A percentile compares a stretch with the other conserved stretches of the same genome.
Evolutionary conservation across 2,113 vertebrate species (phyloP).

Genomic region (Bagarius yarrelli): DNA sequence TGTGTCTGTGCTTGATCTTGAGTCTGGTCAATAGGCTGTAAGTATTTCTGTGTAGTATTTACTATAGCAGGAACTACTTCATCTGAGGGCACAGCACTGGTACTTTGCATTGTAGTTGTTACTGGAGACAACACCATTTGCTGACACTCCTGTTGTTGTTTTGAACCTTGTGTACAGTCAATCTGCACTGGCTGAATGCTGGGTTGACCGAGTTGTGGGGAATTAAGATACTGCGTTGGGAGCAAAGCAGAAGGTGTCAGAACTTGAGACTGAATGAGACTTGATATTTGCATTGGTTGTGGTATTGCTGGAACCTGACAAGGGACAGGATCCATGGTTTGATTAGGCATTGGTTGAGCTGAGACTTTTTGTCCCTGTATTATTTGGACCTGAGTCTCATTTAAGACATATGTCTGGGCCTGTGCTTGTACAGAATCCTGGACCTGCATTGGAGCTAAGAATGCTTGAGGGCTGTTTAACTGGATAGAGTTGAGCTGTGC

Average conservation of each 20-base stretch:
- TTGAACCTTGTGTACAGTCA: constrained; percentile 57
- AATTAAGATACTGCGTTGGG: constrained; percentile 55
- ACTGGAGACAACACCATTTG: constrained; percentile 60
- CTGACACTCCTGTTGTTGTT: constrained; percentile 62
- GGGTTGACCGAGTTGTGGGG: constrained; percentile 59
- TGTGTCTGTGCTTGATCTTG: constrained; percentile 50
- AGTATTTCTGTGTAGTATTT: constrained; percentile 49
- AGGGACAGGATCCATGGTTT: constrained; percentile 46
- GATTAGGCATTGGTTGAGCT: constrained; percentile 50
- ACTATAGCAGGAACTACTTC: constrained; percentile 50
- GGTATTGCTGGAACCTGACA: constrained; percentile 57
- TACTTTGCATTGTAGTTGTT: constrained; percentile 33
- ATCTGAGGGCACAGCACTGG: constrained; percentile 44
- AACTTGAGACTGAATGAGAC: constrained; percentile 54
- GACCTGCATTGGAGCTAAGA: constrained; percentile 47
- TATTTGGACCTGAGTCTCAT: constrained; percentile 37
- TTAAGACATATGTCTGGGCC: constrained; percentile 51
- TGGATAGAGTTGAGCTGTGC: constrained; percentile 54
- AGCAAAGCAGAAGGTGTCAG: constrained; percentile 52
- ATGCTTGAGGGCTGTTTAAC: constrained; percentile 56
- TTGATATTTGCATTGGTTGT: constrained; percentile 52
- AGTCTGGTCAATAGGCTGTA: constrained; percentile 56
- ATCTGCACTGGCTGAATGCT: constrained; percentile 56
- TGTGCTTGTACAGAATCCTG: constrained; percentile 57
- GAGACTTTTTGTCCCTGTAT: constrained; percentile 56